These are phyloP conservation scores for Nothura maculosa DNA, from an alignment of 2,797 vertebrate species.

Conservation along the genomic window DNA sequence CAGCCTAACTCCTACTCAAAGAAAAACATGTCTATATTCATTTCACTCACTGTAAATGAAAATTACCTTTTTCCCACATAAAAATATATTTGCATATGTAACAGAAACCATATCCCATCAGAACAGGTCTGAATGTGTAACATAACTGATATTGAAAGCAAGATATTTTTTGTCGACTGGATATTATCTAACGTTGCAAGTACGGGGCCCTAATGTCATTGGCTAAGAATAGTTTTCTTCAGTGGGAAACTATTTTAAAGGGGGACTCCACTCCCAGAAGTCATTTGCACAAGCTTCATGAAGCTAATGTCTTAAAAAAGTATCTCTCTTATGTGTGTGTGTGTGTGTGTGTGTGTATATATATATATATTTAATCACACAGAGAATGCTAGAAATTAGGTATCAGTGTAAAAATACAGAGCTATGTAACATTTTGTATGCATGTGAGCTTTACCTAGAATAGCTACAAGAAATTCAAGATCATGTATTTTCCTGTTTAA, in stretches of 20 bases:
- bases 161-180: neutral
- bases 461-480: conserved; percentile 40
- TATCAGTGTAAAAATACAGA: neutral
- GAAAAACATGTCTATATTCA: neutral
- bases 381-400: neutral
- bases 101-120: neutral
- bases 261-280: neutral
- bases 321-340: neutral
- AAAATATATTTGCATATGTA: neutral
- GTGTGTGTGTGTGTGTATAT: no score
- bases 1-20: neutral
- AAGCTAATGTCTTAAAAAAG: neutral
- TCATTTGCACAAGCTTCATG: neutral
- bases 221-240: conserved; percentile 28
- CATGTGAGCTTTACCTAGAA: neutral
- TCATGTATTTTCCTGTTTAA: conserved; percentile 38
- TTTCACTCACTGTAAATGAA: neutral
- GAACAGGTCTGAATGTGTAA: neutral
- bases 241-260: neutral
- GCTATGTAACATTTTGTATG: neutral
- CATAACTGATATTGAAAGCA: neutral
- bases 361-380: neutral
- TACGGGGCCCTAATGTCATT: neutral
- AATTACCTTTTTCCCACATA: neutral
- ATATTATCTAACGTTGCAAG: neutral